Evolutionary conservation across 2,888 invertebrate species (phyloP).

Genomic region (Stenodera caucasica): DNA sequence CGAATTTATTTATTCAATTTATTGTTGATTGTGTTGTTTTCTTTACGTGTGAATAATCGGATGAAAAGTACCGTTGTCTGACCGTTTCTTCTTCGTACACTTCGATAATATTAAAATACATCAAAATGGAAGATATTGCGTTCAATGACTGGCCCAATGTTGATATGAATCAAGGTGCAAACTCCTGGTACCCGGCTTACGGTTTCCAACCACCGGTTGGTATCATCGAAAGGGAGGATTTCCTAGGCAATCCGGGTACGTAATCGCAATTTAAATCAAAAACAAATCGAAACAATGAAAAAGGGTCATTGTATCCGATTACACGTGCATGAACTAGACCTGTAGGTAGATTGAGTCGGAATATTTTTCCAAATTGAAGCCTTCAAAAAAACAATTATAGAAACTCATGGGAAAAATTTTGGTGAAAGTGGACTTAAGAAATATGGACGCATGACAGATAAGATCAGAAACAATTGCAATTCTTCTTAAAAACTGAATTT

Average conservation of each 20-base stretch:
- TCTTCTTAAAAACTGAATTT: too few relatives aligned
- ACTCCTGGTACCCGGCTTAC: constrained; percentile 79
- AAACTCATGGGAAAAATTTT: not conserved
- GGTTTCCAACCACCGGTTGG: constrained; percentile 70
- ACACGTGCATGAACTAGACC: constrained; percentile 4
- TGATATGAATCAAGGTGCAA: constrained; percentile 62
- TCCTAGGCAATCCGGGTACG: constrained; percentile 67
- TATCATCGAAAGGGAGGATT: constrained; percentile 61
- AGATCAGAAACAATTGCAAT: not conserved
- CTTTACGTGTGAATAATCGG: not conserved
- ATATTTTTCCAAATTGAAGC: not conserved
- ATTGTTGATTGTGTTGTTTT: not conserved
- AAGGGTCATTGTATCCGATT: constrained; percentile 1
- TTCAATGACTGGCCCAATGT: constrained; percentile 65
- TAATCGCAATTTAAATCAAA: constrained; percentile 30
- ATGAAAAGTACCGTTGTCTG: constrained; percentile 36
- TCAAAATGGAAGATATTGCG: constrained; percentile 64
- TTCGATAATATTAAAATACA: too few relatives aligned
- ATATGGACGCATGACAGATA: not conserved
- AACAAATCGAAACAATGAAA: too few relatives aligned
- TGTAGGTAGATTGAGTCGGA: too few relatives aligned
- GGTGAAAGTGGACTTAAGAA: not conserved
- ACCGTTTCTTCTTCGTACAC: constrained; percentile 41
- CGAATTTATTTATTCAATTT: not conserved
- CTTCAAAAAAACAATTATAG: too few relatives aligned